phyloP scores from a whole-genome alignment of 2,797 vertebrate species.

The Sebastes baramenuke region DNA sequence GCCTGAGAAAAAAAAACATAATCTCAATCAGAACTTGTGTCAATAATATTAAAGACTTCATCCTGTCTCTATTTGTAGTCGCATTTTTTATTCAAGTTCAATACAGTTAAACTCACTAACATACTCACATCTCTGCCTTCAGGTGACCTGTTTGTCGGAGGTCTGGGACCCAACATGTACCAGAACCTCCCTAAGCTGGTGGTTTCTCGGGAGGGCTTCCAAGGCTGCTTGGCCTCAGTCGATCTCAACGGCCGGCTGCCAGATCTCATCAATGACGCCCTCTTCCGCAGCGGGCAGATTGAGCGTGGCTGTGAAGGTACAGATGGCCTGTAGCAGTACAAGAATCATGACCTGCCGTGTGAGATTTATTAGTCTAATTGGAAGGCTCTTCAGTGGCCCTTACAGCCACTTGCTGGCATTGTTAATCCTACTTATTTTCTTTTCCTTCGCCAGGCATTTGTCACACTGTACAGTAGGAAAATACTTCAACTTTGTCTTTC shows the following conservation, averaged over 20 bases:
- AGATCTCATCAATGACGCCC: slow-evolving; percentile 94
- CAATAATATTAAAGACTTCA: not conserved
- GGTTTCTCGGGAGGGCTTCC: slow-evolving; percentile 96
- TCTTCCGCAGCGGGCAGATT: slow-evolving; percentile 95
- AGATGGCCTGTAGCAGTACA: slow-evolving; percentile 21
- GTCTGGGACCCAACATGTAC: slow-evolving; percentile 95
- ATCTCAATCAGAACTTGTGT: not conserved
- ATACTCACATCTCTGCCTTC: not conserved
- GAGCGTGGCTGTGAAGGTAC: slow-evolving; percentile 98
- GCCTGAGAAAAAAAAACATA: not conserved
- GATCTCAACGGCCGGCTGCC: slow-evolving; percentile 96
- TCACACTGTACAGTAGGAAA: slow-evolving; percentile 16
- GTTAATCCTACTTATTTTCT: slow-evolving; percentile 46
- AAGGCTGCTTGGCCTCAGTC: slow-evolving; percentile 96
- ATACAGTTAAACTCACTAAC: not conserved
- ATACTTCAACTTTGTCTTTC: slow-evolving; percentile 13
- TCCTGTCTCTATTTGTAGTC: not conserved
- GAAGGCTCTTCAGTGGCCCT: slow-evolving; percentile 21
- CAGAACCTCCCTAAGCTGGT: slow-evolving; percentile 95
- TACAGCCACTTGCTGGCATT: slow-evolving; percentile 19
- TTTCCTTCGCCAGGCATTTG: slow-evolving; percentile 21
- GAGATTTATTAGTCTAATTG: slow-evolving; percentile 62
- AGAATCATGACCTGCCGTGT: slow-evolving; percentile 25
- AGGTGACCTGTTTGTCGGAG: slow-evolving; percentile 96
- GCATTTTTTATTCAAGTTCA: not conserved